Percentiles rank a stretch among this genome's conserved stretches.
These are phyloP conservation scores for Gopherus evgoodei DNA, from an alignment of 2,113 vertebrate species.

Conservation along the genomic window DNA sequence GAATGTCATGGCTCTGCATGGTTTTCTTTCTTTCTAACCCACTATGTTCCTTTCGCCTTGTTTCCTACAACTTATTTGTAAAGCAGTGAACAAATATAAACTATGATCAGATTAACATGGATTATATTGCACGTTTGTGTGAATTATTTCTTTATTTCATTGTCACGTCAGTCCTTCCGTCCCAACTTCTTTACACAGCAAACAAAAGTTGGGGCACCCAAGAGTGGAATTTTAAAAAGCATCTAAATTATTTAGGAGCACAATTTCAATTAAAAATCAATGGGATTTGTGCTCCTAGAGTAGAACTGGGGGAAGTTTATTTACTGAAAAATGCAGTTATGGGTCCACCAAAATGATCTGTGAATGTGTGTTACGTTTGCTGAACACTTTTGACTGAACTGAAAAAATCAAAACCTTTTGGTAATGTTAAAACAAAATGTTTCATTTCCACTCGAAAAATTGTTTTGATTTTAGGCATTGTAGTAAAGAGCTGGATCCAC, in stretches of 20 bases:
- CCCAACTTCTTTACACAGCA: background rate
- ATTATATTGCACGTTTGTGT: background rate
- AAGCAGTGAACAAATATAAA: background rate
- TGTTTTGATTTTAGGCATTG: background rate
- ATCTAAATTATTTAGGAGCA: background rate
- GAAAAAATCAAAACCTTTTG: background rate
- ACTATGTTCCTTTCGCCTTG: background rate
- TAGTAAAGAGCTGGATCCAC: background rate
- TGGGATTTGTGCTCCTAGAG: background rate
- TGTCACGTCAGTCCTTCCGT: background rate
- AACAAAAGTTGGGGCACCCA: background rate
- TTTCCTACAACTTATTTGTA: background rate
- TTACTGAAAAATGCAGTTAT: background rate
- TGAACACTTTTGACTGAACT: background rate
- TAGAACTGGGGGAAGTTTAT: background rate
- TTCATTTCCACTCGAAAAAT: background rate
- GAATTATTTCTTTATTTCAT: background rate
- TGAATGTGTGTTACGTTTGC: background rate
- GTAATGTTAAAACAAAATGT: background rate
- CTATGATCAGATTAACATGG: background rate
- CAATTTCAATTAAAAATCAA: background rate
- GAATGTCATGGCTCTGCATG: background rate
- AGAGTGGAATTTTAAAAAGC: background rate
- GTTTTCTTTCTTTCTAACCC: background rate
- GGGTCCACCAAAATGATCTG: background rate